Evolutionary conservation across 2,797 vertebrate genomes (phyloP).

Genomic region (Pagetopsis macropterus): DNA sequence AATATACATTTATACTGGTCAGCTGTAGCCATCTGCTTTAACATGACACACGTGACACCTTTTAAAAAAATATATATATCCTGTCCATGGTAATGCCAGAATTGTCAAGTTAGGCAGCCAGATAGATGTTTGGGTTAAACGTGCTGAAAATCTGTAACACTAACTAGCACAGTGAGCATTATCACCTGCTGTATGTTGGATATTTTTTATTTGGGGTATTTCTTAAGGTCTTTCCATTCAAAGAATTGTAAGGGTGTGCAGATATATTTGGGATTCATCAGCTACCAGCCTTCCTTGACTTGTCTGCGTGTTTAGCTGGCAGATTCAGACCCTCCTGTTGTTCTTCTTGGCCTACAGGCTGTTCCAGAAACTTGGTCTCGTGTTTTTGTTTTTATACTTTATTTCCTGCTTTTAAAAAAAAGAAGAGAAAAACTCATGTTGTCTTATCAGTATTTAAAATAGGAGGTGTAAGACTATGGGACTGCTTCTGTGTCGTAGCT

Average conservation of each 20-base stretch:
- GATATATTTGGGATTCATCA: conserved; percentile 27
- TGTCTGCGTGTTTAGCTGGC: conserved; percentile 25
- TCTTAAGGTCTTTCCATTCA: not conserved
- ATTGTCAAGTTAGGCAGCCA: conserved; percentile 25
- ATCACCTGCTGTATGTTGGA: conserved; percentile 15
- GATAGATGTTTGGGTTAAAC: conserved; percentile 6
- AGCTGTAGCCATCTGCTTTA: conserved; percentile 25
- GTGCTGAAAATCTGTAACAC: conserved; percentile 11
- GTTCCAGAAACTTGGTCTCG: conserved; percentile 81
- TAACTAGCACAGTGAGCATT: conserved; percentile 10
- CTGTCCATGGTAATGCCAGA: conserved; percentile 35
- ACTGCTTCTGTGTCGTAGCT: conserved; percentile 70
- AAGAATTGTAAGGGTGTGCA: not conserved
- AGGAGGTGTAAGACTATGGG: conserved; percentile 73
- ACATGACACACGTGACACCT: conserved; percentile 4
- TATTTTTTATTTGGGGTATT: not conserved
- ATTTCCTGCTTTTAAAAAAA: conserved; percentile 57
- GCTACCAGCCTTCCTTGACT: conserved; percentile 36
- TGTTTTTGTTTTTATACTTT: conserved; percentile 75
- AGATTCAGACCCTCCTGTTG: conserved; percentile 73
- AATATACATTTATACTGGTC: conserved; percentile 27
- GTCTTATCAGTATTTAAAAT: conserved; percentile 95
- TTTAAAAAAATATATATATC: not conserved
- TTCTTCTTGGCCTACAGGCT: conserved; percentile 76
- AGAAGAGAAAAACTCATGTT: conserved; percentile 69